Evolutionary conservation across 1,140 invertebrate species (phyloP).

Genomic region (Aphelinus atriplicis): DNA sequence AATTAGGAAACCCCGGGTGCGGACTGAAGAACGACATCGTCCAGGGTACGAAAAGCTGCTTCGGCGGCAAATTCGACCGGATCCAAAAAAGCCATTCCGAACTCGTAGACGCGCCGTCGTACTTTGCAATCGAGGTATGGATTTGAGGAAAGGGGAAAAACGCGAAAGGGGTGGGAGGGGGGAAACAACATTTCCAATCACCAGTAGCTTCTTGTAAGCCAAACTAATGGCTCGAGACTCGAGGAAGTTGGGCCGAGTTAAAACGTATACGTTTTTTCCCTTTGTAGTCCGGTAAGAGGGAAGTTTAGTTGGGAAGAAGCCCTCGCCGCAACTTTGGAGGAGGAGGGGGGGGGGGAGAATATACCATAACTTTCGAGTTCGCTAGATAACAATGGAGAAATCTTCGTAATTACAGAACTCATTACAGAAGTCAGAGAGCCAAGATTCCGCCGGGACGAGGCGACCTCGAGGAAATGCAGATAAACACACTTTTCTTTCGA

Average conservation of each 20-base stretch:
- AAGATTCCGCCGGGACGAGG: not conserved
- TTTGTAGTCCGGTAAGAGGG: not conserved
- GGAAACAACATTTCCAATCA: not conserved
- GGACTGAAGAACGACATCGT: no score
- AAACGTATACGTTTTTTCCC: constrained; percentile 12
- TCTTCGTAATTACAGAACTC: constrained; percentile 34
- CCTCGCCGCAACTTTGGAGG: constrained; percentile 17
- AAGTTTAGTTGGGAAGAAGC: constrained; percentile 17
- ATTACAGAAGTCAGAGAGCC: constrained; percentile 15
- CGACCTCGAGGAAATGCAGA: no score
- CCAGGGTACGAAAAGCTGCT: no score
- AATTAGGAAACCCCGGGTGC: no score
- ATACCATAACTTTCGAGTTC: constrained; percentile 3
- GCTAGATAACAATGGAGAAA: constrained; percentile 25
- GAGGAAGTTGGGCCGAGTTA: constrained; percentile 10
- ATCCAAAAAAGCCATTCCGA: no score
- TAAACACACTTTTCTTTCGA: no score
- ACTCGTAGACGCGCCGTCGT: no score
- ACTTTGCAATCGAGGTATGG: no score
- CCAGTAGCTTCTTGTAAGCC: not conserved
- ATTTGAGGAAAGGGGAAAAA: no score
- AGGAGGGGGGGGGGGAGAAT: not conserved
- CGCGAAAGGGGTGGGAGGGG: not conserved
- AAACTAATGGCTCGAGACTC: not conserved
- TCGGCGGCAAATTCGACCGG: no score